phyloP scores from a whole-genome alignment of 1,140 invertebrate genomes.

The Drosophila biarmipes region DNA sequence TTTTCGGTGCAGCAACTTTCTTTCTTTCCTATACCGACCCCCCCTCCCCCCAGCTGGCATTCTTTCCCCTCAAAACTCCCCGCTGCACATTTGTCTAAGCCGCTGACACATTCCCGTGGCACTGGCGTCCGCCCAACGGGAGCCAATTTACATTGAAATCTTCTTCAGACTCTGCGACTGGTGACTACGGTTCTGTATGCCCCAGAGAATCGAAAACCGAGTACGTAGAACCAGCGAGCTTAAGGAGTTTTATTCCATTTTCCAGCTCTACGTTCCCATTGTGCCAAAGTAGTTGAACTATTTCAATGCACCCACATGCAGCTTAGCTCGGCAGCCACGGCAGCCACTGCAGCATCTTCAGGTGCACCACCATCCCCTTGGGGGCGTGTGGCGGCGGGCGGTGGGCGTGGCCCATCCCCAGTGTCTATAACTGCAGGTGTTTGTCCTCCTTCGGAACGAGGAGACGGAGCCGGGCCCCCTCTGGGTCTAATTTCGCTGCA shows the following conservation, averaged over 20 bases:
- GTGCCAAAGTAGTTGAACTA: conserved; percentile 70
- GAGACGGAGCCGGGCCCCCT: conserved; percentile 8
- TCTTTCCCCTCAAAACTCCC: neutral
- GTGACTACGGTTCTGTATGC: conserved; percentile 9
- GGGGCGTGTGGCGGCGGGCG: neutral
- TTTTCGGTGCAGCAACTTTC: conserved; percentile 24
- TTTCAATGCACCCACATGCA: conserved; percentile 76
- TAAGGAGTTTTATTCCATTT: conserved; percentile 31
- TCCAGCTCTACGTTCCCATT: conserved; percentile 38
- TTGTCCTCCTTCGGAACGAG: conserved; percentile 43
- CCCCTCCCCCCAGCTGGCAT: conserved; percentile 5
- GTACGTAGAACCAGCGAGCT: neutral
- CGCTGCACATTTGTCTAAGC: conserved; percentile 56
- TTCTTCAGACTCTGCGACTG: conserved; percentile 41
- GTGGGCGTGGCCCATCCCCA: conserved; percentile 16
- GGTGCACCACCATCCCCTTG: conserved; percentile 27
- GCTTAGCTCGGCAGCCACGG: conserved; percentile 8
- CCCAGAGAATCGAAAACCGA: conserved; percentile 12
- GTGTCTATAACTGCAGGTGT: conserved; percentile 73
- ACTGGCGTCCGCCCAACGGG: conserved; percentile 48
- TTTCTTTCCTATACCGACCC: conserved; percentile 4
- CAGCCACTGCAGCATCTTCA: conserved; percentile 56
- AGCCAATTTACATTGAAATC: conserved; percentile 77
- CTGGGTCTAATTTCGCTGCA: conserved; percentile 70
- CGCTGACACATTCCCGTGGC: conserved; percentile 71